A percentile compares a stretch with the other conserved stretches of the same genome.
phyloP scores from a whole-genome alignment of 2,113 vertebrate species.

The Puma concolor region DNA sequence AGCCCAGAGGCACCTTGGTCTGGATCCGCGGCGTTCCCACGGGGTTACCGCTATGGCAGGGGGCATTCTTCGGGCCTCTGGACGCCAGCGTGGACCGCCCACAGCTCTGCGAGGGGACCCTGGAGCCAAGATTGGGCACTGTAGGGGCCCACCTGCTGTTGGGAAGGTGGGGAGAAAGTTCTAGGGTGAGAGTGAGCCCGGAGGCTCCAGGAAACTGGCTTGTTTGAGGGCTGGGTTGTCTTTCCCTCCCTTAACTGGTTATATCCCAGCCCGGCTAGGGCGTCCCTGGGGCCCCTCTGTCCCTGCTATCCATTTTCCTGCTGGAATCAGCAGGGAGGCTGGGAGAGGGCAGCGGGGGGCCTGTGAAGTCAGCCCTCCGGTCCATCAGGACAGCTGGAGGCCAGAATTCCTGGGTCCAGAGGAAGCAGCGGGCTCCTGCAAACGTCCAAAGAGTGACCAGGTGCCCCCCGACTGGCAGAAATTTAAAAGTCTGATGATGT shows the following conservation, averaged over 20 bases:
- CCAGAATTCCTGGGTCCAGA: background rate
- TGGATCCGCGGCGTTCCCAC: background rate
- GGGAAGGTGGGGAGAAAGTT: accelerated
- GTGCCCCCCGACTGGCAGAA: background rate
- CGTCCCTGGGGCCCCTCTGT: background rate
- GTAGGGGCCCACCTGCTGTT: background rate
- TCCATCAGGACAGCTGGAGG: background rate
- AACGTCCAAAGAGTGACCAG: background rate
- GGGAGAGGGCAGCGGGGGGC: background rate
- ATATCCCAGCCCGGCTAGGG: background rate
- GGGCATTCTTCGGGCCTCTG: background rate
- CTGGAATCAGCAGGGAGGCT: background rate
- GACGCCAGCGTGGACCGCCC: background rate
- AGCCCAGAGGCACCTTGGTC: background rate
- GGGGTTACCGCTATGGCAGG: background rate
- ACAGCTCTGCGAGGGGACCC: background rate
- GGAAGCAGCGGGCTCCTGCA: background rate
- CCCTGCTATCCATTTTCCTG: background rate
- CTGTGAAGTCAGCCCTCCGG: background rate
- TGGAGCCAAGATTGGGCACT: background rate
- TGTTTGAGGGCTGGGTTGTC: background rate
- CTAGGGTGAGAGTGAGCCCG: background rate
- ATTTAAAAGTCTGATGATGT: background rate
- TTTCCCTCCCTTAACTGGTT: background rate
- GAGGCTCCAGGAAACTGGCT: background rate